Base-by-base conservation (phyloP, 2,888 invertebrate genomes). In the Drosophila nigricruria region DNA sequence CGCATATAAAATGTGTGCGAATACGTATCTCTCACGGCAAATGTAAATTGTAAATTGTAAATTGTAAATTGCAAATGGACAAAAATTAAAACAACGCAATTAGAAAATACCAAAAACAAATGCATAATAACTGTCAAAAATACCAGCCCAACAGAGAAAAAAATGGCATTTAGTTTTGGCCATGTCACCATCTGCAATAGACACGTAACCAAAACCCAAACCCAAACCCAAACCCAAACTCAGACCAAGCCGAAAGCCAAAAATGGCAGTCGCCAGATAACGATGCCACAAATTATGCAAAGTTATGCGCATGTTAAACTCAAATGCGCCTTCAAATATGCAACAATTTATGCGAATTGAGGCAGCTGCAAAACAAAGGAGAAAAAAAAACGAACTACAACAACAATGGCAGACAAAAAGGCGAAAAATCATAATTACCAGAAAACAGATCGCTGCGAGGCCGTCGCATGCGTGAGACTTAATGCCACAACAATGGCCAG, bases 261-360 rank as follows among this genome's bases (percentile, higher is more conserved):
- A 70, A 77, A 70, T 66, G 67, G 62, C 63, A 67, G 40, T 36
- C 25, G 38, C 36, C 62, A 63, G 81, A 78, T 87, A 78, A 79
- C 75, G 66, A 64, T 52, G 66, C 67, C 72, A 47, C 76, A 88
- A 87, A 88, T 84, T 84, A 84, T 84, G 83, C 80, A 88, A 88
- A 84, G 82, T 84, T 88, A 84, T 88, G 88, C 81, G 72, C 76
- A 74, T 77, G 70, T 72, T 74, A 73, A 78, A 70, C 70, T 70
- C 57, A 58, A 78, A 70, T 75, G 77, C 66, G 81, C 73, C 81
- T 77, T 82, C 61, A 77, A 77, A 82, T 82, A 86, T 82, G 77
- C 85, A 85, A 77, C 88, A 88, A 84, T 83, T 87, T 83, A 83
- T 84, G 88, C 80, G 88, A 82, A 82, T 77, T 66, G 84, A 63